Base-by-base conservation (phyloP, 2,888 invertebrate species). In the Byasa hedistus region DNA sequence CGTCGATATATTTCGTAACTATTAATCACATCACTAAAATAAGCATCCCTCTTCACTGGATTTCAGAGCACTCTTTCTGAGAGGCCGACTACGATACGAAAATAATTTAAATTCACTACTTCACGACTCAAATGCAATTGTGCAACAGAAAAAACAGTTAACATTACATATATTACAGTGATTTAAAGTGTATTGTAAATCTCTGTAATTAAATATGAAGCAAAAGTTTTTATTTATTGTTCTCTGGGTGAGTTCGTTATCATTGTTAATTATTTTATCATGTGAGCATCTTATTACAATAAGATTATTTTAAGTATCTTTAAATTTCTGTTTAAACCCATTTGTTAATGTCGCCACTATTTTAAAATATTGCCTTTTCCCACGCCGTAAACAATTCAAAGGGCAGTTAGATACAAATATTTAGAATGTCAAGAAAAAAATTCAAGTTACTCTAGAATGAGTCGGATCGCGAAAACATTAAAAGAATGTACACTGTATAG, bases 231-330 rank as follows among this genome's bases (percentile, higher is more conserved):
- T 77, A 62, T 62, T 77, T 61, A 57, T 79, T 62, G 64, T 78
- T 55, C 67, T 76, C 19, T 32, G 74, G 69, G 82, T 82, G 66
- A 80, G 82, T 72, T 39, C n/a, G 15, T 44, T 62, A 10, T 19
- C 24, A 22, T 62, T 55, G 39, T 39, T 15, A 15, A 39, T 15
- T 12, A 39, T 12, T 39, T 39, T 39, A 15, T 15, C 27, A 12
- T 39, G 10, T 39, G 10, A 15, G 3, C 39, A 12, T 39, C 39
- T 39, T 39, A 15, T 32, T 32, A 10, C 1, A 32, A 10, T 39
- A 15, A 39, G 39, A n/a, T n/a, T 39, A 39, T 15, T 12, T 39
- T 39, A 15, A 3, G 10, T 39, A 39, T 39, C 39, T 15, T 39
- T 54, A 3, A 17, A 5, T 36, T 55, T 61, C 54, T 36, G 0